These are phyloP conservation scores for Hoplodrina ambigua DNA, from an alignment of 2,888 invertebrate genomes.

Conservation along the genomic window DNA sequence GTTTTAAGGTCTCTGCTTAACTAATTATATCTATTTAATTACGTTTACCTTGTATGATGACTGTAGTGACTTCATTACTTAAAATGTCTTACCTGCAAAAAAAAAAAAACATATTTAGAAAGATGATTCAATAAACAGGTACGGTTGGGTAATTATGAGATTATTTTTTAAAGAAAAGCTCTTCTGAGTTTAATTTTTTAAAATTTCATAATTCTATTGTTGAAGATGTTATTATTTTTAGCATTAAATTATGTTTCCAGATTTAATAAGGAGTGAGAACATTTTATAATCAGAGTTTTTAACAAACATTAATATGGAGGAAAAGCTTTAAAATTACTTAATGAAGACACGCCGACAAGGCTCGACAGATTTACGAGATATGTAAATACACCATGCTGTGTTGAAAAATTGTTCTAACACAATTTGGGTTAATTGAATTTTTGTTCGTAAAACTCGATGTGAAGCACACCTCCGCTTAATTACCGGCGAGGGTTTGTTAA, in stretches of 20 bases:
- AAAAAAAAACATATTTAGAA: slow-evolving; percentile 40
- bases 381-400: slow-evolving; percentile 77
- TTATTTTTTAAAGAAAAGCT: neutral
- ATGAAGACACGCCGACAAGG: slow-evolving; percentile 66
- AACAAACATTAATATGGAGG: slow-evolving; percentile 67
- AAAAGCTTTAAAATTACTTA: slow-evolving; percentile 60
- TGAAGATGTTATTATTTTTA: slow-evolving; percentile 40
- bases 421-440: slow-evolving; percentile 88
- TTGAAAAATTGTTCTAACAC: slow-evolving; percentile 81
- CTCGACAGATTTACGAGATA: slow-evolving; percentile 77
- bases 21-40: slow-evolving; percentile 56
- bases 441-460: slow-evolving; percentile 85
- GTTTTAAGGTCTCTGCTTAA: slow-evolving; percentile 55
- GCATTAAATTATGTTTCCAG: slow-evolving; percentile 64
- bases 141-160: neutral
- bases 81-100: slow-evolving; percentile 70
- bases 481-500: slow-evolving; percentile 87
- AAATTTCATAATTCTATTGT: neutral
- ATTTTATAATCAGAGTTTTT: slow-evolving; percentile 69
- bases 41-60: slow-evolving; percentile 60
- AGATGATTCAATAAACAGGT: neutral
- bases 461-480: slow-evolving; percentile 87
- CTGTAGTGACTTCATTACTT: slow-evolving; percentile 24
- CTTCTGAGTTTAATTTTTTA: neutral
- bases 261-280: slow-evolving; percentile 56